These are phyloP conservation scores for Steinernema feltiae DNA, from an alignment of 1,140 invertebrate genomes.

Conservation along the genomic window DNA sequence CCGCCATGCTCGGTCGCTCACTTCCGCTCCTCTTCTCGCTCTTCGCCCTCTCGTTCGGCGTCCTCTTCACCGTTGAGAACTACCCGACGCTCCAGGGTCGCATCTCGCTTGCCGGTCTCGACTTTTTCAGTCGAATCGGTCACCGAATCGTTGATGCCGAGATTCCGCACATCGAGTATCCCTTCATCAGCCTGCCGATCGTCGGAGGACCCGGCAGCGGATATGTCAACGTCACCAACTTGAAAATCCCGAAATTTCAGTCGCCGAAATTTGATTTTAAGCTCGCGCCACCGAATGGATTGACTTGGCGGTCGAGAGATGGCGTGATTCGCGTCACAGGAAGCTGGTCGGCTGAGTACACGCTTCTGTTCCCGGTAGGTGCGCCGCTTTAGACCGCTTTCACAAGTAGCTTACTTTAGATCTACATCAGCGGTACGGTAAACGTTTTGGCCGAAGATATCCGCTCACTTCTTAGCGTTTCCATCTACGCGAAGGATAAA, in stretches of 20 bases:
- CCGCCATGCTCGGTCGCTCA: not conserved
- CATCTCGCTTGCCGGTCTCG: not conserved
- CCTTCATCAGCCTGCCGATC: constrained; percentile 45
- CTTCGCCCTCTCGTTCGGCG: not conserved
- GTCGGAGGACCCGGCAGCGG: constrained; percentile 46
- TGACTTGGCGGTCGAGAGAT: constrained; percentile 42
- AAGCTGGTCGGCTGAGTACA: constrained; percentile 51
- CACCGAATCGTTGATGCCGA: constrained; percentile 37
- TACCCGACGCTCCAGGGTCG: not conserved
- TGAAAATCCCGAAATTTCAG: constrained; percentile 46
- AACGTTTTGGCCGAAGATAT: constrained; percentile 44
- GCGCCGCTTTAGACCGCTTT: not conserved
- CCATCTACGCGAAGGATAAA: constrained; percentile 28
- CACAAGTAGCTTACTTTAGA: constrained; percentile 24
- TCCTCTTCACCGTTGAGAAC: not conserved
- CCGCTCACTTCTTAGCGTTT: constrained; percentile 32
- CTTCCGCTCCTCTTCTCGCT: not conserved
- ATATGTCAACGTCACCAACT: constrained; percentile 33
- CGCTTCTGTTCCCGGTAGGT: constrained; percentile 37
- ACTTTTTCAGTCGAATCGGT: not conserved
- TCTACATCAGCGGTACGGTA: constrained; percentile 41
- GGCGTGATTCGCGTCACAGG: constrained; percentile 47
- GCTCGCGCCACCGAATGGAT: constrained; percentile 39
- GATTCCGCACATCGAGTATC: constrained; percentile 47
- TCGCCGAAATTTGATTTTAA: constrained; percentile 49